A percentile compares a stretch with the other conserved stretches of the same genome.
Conservation (phyloP, 2,888 invertebrate genomes). For the Pheosia tremula region DNA sequence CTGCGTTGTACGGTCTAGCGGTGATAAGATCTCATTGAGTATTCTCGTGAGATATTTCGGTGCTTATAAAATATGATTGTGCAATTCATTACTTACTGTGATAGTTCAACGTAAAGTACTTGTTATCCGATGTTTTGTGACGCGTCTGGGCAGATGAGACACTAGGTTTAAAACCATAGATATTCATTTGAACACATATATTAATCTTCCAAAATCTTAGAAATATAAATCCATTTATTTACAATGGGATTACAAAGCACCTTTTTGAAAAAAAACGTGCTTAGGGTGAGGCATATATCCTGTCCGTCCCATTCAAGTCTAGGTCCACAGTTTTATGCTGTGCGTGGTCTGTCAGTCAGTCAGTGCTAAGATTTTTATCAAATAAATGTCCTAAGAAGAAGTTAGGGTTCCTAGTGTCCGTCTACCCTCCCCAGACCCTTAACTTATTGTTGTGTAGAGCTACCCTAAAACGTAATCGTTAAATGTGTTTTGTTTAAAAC, state of each 20-base stretch:
- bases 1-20: background rate
- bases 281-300: too few species aligned
- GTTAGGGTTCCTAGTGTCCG: background rate
- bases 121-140: background rate
- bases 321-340: too few species aligned
- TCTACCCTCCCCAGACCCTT: background rate
- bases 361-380: too few species aligned
- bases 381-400: background rate
- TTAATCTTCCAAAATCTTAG: too few species aligned
- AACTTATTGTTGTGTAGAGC: background rate
- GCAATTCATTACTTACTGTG: background rate
- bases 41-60: background rate
- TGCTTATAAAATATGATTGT: background rate
- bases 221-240: too few species aligned
- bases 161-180: background rate
- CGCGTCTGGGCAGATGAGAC: background rate
- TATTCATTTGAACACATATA: too few species aligned
- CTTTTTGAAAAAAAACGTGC: too few species aligned
- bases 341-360: too few species aligned
- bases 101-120: conserved; percentile 1
- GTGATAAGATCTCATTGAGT: background rate
- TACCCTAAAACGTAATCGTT: conserved; percentile 23
- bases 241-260: too few species aligned
- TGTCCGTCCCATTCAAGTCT: too few species aligned
- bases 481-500: conserved; percentile 40